Evolutionary conservation across 2,113 vertebrate genomes (phyloP).

Genomic region (Ranitomeya imitator): DNA sequence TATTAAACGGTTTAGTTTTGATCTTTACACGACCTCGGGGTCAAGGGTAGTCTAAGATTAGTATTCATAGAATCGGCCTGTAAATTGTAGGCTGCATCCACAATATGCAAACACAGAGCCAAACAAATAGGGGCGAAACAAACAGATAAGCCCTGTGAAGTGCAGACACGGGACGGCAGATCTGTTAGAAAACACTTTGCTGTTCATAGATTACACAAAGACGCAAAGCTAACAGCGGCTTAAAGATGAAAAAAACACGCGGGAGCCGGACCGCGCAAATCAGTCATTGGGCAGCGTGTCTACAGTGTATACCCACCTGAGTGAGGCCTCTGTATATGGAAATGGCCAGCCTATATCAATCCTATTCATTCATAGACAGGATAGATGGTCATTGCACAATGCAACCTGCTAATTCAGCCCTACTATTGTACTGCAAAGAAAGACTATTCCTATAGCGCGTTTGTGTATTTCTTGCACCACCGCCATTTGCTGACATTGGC

Average conservation of each 20-base stretch:
- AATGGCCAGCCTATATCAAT: not conserved
- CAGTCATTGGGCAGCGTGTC: not conserved
- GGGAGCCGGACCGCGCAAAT: not conserved
- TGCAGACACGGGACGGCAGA: constrained; percentile 14
- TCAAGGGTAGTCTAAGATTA: constrained; percentile 99
- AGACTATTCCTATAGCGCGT: too few species aligned
- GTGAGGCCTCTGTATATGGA: not conserved
- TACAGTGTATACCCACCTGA: not conserved
- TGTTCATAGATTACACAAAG: constrained; percentile 31
- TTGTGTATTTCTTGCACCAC: too few species aligned
- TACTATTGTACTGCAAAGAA: too few species aligned
- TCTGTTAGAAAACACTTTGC: constrained; percentile 25
- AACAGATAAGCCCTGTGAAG: constrained; percentile 31
- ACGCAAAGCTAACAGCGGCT: constrained; percentile 21
- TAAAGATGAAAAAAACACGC: not conserved
- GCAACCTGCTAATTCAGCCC: too few species aligned
- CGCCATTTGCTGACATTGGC: too few species aligned
- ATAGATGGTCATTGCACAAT: too few species aligned
- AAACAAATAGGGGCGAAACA: constrained; percentile 71
- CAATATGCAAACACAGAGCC: constrained; percentile 80
- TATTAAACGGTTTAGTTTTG: constrained; percentile 98
- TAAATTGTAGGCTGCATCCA: constrained; percentile 79
- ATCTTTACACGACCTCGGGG: constrained; percentile 90
- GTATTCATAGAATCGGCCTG: constrained; percentile 87
- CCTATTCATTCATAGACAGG: not conserved